Conservation (phyloP, 2,113 vertebrate genomes). For the Lipotes vexillifer region DNA sequence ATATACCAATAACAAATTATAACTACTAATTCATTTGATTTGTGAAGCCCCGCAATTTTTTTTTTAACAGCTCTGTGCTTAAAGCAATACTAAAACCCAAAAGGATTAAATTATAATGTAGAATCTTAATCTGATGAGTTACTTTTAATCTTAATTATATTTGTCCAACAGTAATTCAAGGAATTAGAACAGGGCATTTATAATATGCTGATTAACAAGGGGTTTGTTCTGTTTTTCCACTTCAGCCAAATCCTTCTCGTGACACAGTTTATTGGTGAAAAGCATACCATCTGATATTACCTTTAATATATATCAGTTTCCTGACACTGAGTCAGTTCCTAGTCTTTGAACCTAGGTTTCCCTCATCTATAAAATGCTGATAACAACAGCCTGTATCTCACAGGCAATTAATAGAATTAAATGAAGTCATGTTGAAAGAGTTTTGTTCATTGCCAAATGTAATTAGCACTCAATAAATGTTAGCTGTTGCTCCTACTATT, state of each 20-base stretch:
- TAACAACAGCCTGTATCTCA: neutral
- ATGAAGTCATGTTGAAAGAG: neutral
- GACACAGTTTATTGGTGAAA: neutral
- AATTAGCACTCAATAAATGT: neutral
- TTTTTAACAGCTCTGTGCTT: slow-evolving; percentile 13
- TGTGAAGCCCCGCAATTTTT: neutral
- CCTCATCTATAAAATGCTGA: neutral
- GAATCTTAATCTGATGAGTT: slow-evolving; percentile 49
- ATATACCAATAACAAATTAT: neutral
- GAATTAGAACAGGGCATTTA: slow-evolving; percentile 34
- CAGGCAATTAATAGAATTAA: neutral
- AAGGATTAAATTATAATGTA: slow-evolving; percentile 43
- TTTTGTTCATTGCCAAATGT: neutral
- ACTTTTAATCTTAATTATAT: slow-evolving; percentile 53
- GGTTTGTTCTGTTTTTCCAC: neutral
- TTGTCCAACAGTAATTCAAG: slow-evolving; percentile 50
- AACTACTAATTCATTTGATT: slow-evolving; percentile 24
- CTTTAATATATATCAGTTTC: neutral
- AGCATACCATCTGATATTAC: neutral
- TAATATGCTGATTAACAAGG: neutral
- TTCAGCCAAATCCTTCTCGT: neutral
- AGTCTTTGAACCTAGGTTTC: neutral
- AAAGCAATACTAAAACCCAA: neutral
- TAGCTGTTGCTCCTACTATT: neutral
- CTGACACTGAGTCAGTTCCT: neutral